Evolutionary conservation across 2,797 vertebrate genomes (phyloP).

Genomic region (Poeciliopsis paucimaculata): DNA sequence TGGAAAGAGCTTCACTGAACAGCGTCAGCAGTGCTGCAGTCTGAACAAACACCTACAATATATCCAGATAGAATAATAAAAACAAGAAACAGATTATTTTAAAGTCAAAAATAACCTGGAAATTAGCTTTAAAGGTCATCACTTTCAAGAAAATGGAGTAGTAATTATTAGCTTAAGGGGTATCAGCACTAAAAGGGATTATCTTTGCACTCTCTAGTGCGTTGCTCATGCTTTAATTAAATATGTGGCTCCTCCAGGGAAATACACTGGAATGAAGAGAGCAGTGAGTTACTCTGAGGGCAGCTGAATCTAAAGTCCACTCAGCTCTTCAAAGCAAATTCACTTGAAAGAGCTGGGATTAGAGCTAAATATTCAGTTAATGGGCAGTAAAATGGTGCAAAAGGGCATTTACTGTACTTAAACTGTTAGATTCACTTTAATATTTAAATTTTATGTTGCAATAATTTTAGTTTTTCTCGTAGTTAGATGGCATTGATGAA

Average conservation of each 20-base stretch:
- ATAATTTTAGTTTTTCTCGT: background rate
- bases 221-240: constrained; percentile 67
- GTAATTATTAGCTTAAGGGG: constrained; percentile 57
- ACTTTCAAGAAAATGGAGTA: constrained; percentile 53
- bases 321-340: constrained; percentile 39
- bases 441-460: background rate
- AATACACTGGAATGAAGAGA: constrained; percentile 37
- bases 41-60: background rate
- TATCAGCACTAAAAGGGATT: constrained; percentile 61
- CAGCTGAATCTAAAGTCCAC: constrained; percentile 38
- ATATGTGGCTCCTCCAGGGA: constrained; percentile 55
- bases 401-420: background rate
- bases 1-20: background rate
- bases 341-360: constrained; percentile 27
- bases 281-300: constrained; percentile 29
- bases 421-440: background rate
- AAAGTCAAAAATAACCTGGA: background rate
- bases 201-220: constrained; percentile 46
- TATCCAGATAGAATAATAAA: background rate
- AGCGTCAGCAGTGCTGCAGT: background rate
- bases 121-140: constrained; percentile 2
- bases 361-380: background rate
- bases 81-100: background rate
- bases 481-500: background rate
- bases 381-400: background rate